A percentile compares a stretch with the other conserved stretches of the same genome.
These are phyloP conservation scores for Argyrosomus regius DNA, from an alignment of 2,797 vertebrate genomes.

Conservation along the genomic window DNA sequence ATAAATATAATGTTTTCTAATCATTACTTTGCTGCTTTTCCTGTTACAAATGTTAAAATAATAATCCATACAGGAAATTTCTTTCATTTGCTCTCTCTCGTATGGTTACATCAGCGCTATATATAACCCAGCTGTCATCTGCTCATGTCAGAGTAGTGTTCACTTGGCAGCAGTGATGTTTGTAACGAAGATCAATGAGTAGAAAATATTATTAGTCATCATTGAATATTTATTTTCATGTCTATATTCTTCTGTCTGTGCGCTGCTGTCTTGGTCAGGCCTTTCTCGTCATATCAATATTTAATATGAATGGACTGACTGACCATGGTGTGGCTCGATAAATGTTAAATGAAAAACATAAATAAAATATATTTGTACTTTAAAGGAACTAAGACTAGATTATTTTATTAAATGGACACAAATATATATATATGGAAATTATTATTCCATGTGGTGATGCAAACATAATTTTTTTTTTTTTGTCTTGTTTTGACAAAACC, in stretches of 20 bases:
- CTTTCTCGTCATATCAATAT: slow-evolving; percentile 24
- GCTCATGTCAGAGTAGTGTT: background rate
- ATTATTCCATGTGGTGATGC: background rate
- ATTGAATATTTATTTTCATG: slow-evolving; percentile 2
- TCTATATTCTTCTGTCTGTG: background rate
- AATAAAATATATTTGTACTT: slow-evolving; percentile 36
- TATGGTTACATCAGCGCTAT: background rate
- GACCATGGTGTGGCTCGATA: slow-evolving; percentile 34
- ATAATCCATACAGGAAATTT: background rate
- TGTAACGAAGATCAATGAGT: background rate
- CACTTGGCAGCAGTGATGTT: background rate
- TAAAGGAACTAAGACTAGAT: slow-evolving; percentile 14
- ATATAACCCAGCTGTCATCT: background rate
- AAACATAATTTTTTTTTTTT: background rate
- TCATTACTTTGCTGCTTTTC: background rate
- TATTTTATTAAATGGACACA: slow-evolving; percentile 24
- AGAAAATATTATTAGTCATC: background rate
- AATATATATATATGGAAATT: background rate
- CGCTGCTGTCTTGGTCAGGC: slow-evolving; percentile 15
- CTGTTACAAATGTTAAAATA: background rate
- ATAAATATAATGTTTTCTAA: background rate
- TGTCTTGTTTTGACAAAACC: background rate
- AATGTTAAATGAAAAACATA: slow-evolving; percentile 43
- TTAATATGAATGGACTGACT: slow-evolving; percentile 31
- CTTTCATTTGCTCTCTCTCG: background rate